Evolutionary conservation across 92 coral and sea anemone genomes (phyloP).

Genomic region (Zoanthus sansibaricus): DNA sequence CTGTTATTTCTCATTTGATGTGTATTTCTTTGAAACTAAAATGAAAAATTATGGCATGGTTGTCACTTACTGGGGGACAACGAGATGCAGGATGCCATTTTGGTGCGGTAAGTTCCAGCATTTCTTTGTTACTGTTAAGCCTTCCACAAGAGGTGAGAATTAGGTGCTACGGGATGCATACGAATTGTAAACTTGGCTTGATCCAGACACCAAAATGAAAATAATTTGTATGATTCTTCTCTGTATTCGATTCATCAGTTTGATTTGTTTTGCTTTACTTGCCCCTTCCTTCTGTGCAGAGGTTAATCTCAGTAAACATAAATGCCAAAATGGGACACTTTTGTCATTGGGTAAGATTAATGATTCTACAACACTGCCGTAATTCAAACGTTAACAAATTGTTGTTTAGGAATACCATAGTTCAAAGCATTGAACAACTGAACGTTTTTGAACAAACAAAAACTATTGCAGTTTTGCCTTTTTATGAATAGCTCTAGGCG

Average conservation of each 20-base stretch:
- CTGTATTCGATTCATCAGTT: neutral
- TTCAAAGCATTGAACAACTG: neutral
- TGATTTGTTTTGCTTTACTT: conserved; percentile 6
- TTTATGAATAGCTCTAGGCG: conserved; percentile 7
- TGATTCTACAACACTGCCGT: conserved; percentile 68
- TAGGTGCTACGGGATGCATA: conserved; percentile 17
- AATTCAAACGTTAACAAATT: neutral
- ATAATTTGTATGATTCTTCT: neutral
- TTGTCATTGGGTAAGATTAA: conserved; percentile 89
- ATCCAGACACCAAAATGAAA: conserved; percentile 24
- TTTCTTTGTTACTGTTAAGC: conserved; percentile 37
- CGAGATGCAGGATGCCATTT: conserved; percentile 12
- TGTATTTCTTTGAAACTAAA: neutral
- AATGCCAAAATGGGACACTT: conserved; percentile 58
- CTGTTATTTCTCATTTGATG: neutral
- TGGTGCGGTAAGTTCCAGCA: conserved; percentile 3
- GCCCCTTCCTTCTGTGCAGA: conserved; percentile 2
- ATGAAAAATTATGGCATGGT: conserved; percentile 16
- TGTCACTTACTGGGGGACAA: conserved; percentile 25
- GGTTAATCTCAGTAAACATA: conserved; percentile 81
- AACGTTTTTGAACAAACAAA: neutral
- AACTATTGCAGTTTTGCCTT: neutral
- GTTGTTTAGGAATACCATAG: neutral
- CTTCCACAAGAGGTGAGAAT: conserved; percentile 45
- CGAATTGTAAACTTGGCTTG: neutral